These are phyloP conservation scores for Cyclopterus lumpus DNA, from an alignment of 2,797 vertebrate species.

Conservation along the genomic window DNA sequence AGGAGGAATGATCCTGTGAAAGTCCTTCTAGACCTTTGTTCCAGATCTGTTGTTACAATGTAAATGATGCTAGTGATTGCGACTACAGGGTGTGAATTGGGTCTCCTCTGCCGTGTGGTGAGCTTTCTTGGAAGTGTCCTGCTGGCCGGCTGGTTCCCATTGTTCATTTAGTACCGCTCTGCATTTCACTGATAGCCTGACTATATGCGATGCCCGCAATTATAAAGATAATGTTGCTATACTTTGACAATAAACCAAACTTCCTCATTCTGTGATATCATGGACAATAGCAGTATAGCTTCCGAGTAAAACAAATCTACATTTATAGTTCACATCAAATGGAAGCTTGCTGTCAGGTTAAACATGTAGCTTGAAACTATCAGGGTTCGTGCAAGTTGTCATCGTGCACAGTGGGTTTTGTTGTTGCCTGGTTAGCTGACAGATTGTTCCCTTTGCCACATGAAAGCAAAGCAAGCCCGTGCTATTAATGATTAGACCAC, in stretches of 20 bases:
- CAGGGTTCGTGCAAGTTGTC: neutral
- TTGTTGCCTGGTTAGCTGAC: conserved; percentile 23
- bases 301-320: neutral
- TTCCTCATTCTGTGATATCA: neutral
- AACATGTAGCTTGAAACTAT: neutral
- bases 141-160: conserved; percentile 30
- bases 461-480: conserved; percentile 44
- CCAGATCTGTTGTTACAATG: conserved; percentile 38
- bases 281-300: neutral
- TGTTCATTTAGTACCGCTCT: conserved; percentile 39
- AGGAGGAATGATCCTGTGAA: conserved; percentile 14
- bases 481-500: conserved; percentile 81
- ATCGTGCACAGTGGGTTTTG: conserved; percentile 21
- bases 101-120: conserved; percentile 21
- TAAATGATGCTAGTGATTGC: conserved; percentile 41
- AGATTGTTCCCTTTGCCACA: conserved; percentile 11
- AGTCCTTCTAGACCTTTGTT: neutral
- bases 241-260: neutral
- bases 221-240: neutral
- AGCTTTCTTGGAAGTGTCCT: conserved; percentile 31
- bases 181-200: conserved; percentile 27
- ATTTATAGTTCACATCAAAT: neutral
- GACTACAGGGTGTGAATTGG: conserved; percentile 38
- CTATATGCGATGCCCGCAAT: neutral
- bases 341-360: neutral